A percentile compares a stretch with the other conserved stretches of the same genome.
phyloP scores from a whole-genome alignment of 1,140 invertebrate species.

The Lepidurus packardi region DNA sequence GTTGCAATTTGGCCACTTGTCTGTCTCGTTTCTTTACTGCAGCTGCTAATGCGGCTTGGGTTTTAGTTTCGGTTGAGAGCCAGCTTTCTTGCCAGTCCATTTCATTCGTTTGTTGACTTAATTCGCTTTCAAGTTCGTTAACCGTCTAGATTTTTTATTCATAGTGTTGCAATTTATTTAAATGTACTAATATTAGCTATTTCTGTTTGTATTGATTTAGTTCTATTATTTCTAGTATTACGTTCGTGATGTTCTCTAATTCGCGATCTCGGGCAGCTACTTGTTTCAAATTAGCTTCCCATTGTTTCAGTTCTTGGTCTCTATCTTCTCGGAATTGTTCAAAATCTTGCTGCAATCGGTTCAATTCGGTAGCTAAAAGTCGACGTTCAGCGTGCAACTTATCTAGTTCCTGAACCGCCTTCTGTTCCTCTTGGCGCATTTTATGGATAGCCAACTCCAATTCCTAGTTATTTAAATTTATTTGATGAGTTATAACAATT shows the following conservation, averaged over 20 bases:
- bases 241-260: not conserved
- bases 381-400: not conserved
- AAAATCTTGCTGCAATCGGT: not conserved
- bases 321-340: not conserved
- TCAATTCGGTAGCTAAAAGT: not conserved
- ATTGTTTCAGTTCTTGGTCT: not conserved
- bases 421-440: not conserved
- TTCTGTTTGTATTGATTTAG: too few relatives aligned
- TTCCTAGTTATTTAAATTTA: not conserved
- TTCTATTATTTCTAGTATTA: not conserved
- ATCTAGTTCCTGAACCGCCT: not conserved
- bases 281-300: conserved; percentile 13
- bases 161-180: too few relatives aligned
- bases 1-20: not conserved
- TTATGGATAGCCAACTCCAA: not conserved
- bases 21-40: not conserved
- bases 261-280: not conserved
- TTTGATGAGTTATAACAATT: not conserved
- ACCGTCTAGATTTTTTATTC: not conserved
- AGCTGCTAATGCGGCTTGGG: not conserved
- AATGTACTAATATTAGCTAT: too few relatives aligned
- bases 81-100: not conserved
- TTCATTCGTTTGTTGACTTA: not conserved
- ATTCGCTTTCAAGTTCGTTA: not conserved
- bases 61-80: not conserved